These are phyloP conservation scores for Rutpela maculata DNA, from an alignment of 2,888 invertebrate genomes.

Conservation along the genomic window DNA sequence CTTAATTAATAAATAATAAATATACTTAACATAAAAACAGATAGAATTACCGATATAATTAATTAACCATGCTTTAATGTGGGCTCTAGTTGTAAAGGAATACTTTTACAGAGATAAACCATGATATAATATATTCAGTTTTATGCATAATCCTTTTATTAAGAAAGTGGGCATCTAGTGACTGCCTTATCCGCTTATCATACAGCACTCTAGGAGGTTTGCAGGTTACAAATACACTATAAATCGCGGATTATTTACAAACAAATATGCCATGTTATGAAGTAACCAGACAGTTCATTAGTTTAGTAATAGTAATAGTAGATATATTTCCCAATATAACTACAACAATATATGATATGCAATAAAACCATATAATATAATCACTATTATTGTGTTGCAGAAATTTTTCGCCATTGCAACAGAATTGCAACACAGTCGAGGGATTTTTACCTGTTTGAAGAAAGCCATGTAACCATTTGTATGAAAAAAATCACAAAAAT, in stretches of 20 bases:
- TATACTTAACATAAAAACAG: too few species aligned
- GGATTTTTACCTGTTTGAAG: background rate
- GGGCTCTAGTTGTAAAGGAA: too few species aligned
- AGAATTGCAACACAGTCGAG: conserved; percentile 12
- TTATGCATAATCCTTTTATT: too few species aligned
- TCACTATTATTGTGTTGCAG: conserved; percentile 3
- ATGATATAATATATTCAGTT: too few species aligned
- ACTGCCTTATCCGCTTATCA: background rate
- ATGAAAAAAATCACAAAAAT: conserved; percentile 40
- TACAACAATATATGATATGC: conserved; percentile 24
- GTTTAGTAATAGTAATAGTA: background rate
- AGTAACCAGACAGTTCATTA: conserved; percentile 12
- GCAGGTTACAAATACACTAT: background rate
- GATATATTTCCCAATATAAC: background rate
- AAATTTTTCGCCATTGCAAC: conserved; percentile 8
- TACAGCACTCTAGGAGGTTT: background rate
- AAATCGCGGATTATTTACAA: background rate
- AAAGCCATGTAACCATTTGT: conserved; percentile 11
- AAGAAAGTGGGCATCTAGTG: too few species aligned
- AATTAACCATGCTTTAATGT: too few species aligned
- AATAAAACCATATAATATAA: conserved; percentile 15
- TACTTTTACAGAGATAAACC: too few species aligned
- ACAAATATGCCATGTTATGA: conserved; percentile 1
- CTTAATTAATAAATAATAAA: too few species aligned
- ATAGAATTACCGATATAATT: too few species aligned